phyloP scores from a whole-genome alignment of 2,888 invertebrate species.

The Ptychoptera contaminata region DNA sequence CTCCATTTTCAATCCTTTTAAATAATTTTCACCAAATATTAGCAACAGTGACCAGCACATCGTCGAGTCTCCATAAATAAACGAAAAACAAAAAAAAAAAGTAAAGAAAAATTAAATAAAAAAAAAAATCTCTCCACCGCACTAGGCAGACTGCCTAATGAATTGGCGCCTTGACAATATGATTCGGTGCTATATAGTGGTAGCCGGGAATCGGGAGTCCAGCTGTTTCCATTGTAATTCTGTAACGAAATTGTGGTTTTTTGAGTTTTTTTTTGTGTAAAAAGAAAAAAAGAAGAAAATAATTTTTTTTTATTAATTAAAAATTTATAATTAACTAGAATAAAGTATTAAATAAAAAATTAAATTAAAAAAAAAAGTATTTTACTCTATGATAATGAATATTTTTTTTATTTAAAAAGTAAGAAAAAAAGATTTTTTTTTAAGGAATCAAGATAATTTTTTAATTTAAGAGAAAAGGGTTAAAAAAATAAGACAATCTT shows the following conservation, averaged over 20 bases:
- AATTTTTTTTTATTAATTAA: too few species aligned
- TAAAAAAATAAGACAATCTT: constrained; percentile 22
- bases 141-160: constrained; percentile 40
- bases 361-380: too few species aligned
- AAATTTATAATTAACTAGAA: too few species aligned
- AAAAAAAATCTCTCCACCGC: too few species aligned
- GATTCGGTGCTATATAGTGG: constrained; percentile 84
- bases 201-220: constrained; percentile 81
- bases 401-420: too few species aligned
- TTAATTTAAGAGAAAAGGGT: constrained; percentile 23
- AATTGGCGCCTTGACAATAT: constrained; percentile 83
- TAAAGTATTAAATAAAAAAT: too few species aligned
- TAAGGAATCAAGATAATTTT: constrained; percentile 8
- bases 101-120: too few species aligned
- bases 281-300: too few species aligned
- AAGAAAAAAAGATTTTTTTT: background rate
- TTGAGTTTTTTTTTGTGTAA: too few species aligned
- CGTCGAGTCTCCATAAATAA: too few species aligned
- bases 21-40: background rate
- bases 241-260: constrained; percentile 39
- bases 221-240: constrained; percentile 92
- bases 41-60: too few species aligned
- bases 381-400: too few species aligned
- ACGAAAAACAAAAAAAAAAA: background rate
- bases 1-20: background rate